Conservation (phyloP, 1,140 invertebrate species). For the Brachionus manjavacas region DNA sequence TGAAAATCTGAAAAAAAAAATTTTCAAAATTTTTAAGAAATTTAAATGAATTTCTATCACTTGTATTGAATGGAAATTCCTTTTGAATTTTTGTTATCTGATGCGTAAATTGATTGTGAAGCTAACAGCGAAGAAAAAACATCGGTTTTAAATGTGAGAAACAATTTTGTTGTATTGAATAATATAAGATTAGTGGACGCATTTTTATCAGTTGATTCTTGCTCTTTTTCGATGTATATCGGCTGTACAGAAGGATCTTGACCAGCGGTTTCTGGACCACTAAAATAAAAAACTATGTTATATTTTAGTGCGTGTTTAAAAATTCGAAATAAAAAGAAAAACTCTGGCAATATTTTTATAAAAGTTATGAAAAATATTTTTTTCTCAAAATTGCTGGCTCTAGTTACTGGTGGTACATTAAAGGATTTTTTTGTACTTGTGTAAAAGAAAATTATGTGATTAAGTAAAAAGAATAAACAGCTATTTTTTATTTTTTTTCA, state of each 20-base stretch:
- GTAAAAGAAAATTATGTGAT: too few species aligned
- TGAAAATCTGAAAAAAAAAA: not conserved
- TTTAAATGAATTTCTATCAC: not conserved
- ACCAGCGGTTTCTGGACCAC: not conserved
- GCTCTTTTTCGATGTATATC: not conserved
- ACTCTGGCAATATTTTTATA: too few species aligned
- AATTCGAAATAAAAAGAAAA: too few species aligned
- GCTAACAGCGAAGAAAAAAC: not conserved
- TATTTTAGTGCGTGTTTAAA: too few species aligned
- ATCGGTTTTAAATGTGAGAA: slow-evolving; percentile 6
- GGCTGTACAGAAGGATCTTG: not conserved
- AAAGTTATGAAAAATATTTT: too few species aligned
- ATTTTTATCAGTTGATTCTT: not conserved
- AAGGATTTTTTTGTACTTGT: too few species aligned
- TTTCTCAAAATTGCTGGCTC: too few species aligned
- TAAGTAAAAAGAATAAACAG: too few species aligned
- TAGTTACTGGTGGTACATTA: too few species aligned
- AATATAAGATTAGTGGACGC: not conserved
- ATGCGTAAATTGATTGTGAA: not conserved
- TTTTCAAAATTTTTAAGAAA: not conserved
- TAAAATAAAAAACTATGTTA: not conserved
- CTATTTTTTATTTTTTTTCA: too few species aligned
- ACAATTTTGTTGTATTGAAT: not conserved
- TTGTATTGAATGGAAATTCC: slow-evolving; percentile 14
- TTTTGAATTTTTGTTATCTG: not conserved